Evolutionary conservation across 2,113 vertebrate genomes (phyloP).

Genomic region (Myrmecophaga tridactyla): DNA sequence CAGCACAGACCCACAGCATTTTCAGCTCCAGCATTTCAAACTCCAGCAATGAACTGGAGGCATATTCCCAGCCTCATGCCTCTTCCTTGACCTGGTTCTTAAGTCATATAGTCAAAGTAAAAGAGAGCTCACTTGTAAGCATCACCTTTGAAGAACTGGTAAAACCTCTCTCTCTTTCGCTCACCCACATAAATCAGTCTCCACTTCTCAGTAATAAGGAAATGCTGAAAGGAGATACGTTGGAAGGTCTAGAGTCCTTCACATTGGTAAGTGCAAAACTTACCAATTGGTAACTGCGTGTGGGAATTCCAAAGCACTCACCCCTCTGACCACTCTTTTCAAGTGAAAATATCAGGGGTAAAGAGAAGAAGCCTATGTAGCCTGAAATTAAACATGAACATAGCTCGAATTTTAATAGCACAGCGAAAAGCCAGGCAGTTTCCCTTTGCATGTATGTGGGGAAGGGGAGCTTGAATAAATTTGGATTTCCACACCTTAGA

Average conservation of each 20-base stretch:
- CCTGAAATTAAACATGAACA: not conserved
- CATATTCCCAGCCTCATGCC: not conserved
- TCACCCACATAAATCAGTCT: no score
- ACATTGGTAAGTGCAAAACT: not conserved
- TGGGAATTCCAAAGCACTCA: not conserved
- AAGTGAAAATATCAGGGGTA: not conserved
- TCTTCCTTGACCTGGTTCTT: conserved; percentile 6
- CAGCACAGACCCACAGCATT: accelerated
- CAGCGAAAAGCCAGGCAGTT: not conserved
- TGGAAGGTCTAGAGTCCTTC: not conserved
- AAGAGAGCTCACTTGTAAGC: not conserved
- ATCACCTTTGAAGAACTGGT: not conserved
- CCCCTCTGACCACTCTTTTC: not conserved
- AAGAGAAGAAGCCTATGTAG: not conserved
- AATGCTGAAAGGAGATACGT: not conserved
- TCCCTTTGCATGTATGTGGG: not conserved
- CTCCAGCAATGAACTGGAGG: not conserved
- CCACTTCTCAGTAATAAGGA: not conserved
- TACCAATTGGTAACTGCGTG: not conserved
- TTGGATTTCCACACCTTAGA: not conserved
- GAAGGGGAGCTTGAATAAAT: not conserved
- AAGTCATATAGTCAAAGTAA: not conserved
- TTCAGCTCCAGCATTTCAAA: not conserved
- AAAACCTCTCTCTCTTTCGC: not conserved
- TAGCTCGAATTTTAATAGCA: not conserved